phyloP scores from a whole-genome alignment of 1,140 invertebrate genomes.

The Oncopodura yosiiana region DNA sequence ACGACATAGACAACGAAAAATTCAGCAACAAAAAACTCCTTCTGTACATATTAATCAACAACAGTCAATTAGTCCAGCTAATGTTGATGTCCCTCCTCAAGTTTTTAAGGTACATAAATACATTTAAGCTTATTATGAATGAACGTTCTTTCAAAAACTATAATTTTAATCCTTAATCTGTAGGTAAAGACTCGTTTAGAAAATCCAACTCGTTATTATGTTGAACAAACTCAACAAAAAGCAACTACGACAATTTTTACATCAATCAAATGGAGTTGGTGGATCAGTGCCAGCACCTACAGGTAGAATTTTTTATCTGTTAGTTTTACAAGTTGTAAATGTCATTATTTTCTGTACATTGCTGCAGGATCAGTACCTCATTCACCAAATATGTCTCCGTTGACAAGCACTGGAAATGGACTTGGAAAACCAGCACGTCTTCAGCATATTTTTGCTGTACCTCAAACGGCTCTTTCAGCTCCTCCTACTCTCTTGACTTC shows the following conservation, averaged over 20 bases:
- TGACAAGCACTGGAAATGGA: neutral
- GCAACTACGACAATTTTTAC: constrained; percentile 74
- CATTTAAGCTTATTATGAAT: constrained; percentile 3
- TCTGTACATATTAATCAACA: constrained; percentile 44
- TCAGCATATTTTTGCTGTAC: neutral
- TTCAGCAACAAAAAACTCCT: constrained; percentile 46
- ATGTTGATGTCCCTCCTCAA: constrained; percentile 65
- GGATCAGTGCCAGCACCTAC: neutral
- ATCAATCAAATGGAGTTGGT: constrained; percentile 38
- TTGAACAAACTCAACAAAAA: constrained; percentile 79
- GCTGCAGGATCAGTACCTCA: neutral
- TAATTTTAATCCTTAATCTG: constrained; percentile 1
- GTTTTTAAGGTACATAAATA: constrained; percentile 55
- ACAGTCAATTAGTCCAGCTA: constrained; percentile 43
- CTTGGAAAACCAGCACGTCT: neutral
- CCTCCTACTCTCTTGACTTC: constrained; percentile 19
- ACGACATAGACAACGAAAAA: constrained; percentile 33
- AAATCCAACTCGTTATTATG: constrained; percentile 83
- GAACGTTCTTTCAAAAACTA: neutral
- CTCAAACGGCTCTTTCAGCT: no score
- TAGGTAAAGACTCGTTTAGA: constrained; percentile 73
- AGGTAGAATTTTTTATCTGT: neutral
- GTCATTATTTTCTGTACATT: neutral
- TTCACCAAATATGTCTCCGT: neutral
- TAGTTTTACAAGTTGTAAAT: neutral